These are phyloP conservation scores for Oxytorus armatus DNA, from an alignment of 2,888 invertebrate species.

Conservation along the genomic window DNA sequence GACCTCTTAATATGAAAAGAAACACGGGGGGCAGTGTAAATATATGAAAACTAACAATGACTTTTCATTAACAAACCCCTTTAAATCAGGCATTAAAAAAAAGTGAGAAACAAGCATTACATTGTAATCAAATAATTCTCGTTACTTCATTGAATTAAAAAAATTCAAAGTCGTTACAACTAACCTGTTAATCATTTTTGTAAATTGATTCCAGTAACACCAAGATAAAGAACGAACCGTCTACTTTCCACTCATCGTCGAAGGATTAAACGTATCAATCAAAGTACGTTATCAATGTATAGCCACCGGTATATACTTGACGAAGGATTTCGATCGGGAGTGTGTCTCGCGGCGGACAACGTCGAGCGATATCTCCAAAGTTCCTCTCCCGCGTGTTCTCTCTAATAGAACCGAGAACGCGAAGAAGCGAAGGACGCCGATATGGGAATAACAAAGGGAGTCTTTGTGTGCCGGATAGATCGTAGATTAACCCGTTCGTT, in stretches of 20 bases:
- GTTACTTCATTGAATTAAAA: no score
- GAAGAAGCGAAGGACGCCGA: conserved; percentile 51
- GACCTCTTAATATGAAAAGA: no score
- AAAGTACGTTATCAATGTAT: conserved; percentile 45
- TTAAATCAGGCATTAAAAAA: no score
- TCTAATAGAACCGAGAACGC: conserved; percentile 23
- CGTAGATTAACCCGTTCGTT: conserved; percentile 70
- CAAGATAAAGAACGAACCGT: not conserved
- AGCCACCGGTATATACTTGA: conserved; percentile 23
- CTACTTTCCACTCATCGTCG: conserved; percentile 2
- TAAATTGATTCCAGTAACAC: not conserved
- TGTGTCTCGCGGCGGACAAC: conserved; percentile 15
- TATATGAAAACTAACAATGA: no score
- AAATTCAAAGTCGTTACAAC: no score
- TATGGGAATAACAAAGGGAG: conserved; percentile 64
- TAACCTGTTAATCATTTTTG: no score
- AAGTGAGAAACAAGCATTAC: no score
- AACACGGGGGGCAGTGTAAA: no score
- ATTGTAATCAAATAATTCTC: no score
- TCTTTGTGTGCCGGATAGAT: conserved; percentile 64
- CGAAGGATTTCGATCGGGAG: conserved; percentile 44
- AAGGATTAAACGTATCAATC: conserved; percentile 39
- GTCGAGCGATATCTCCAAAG: conserved; percentile 57
- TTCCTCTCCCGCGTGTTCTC: not conserved
- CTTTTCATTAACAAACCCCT: no score